Evolutionary conservation across 2,113 vertebrate genomes (phyloP).

Genomic region (Muscicapa adusta): DNA sequence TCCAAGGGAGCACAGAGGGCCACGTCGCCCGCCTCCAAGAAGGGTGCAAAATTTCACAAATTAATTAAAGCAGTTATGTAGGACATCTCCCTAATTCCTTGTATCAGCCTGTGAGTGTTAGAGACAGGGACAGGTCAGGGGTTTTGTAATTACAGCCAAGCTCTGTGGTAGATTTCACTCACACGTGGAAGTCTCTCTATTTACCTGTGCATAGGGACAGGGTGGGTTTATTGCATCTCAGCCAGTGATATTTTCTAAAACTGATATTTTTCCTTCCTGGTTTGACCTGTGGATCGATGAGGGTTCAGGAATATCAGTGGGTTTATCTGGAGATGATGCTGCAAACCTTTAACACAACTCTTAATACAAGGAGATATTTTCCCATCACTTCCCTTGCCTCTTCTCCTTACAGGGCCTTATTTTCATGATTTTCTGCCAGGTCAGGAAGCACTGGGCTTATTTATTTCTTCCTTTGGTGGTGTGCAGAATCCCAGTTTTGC

Average conservation of each 20-base stretch:
- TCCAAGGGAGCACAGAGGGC: not conserved
- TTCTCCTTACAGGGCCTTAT: not conserved
- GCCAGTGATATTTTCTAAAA: not conserved
- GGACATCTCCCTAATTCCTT: not conserved
- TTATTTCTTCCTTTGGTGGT: not conserved
- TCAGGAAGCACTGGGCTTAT: not conserved
- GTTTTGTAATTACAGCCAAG: not conserved
- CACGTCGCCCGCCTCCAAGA: not conserved
- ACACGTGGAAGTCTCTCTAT: accelerated
- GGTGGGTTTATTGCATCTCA: not conserved
- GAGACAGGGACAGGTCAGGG: not conserved
- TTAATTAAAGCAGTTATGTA: not conserved
- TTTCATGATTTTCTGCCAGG: not conserved
- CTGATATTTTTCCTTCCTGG: not conserved
- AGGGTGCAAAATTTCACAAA: not conserved
- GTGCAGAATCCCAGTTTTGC: too few relatives aligned
- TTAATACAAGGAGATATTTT: slow-evolving; percentile 3
- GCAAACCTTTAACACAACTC: not conserved
- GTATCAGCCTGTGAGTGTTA: not conserved
- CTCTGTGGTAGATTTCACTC: not conserved
- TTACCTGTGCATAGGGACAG: not conserved
- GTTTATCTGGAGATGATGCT: not conserved
- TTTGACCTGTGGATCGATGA: not conserved
- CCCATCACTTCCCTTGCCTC: not conserved
- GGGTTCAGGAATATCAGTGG: not conserved